Evolutionary conservation across 2,888 invertebrate species (phyloP), one percentile per base, ranked within the genome.

Genomic region (Noctua pronuba): DNA sequence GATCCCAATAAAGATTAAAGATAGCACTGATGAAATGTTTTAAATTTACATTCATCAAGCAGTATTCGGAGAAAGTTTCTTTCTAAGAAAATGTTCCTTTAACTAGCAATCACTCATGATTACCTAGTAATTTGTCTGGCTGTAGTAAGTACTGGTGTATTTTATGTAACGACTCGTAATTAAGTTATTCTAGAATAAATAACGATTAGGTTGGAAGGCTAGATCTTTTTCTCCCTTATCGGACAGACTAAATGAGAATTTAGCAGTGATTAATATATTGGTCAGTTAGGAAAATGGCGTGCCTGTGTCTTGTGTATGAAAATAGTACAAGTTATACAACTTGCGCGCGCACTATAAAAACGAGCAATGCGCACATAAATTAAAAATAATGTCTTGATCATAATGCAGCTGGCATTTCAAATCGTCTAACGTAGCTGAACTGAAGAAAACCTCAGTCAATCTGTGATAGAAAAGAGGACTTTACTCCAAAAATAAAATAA

Each of bases 11-110:
- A 55, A 79, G 79, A 82, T 86, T 79, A 72, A 46, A 75, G 85
- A 87, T 79, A 76, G 73, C 79, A 35, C 46, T 77, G 69, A 82
- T 75, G 64, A 74, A 83, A 82, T 75, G 73, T 73, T 80, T 80
- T 73, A 66, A 75, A 75, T 77, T 60, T 84, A 71, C 67, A 79
- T 85, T 87, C 60, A 82, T 72, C 69, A 72, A 70, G 68, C n/a
- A 73, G 41, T 24, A 62, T 46, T 73, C 21, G 2, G 13, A 35
- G 41, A 55, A 73, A 44, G 6, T 71, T 70, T 58, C 35, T 66
- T 66, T 66, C 35, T 81, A 7, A 44, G 8, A 75, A 28, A 71
- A 35, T 31, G 71, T 44, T 70, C n/a, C 21, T 64, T 80, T 52
- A 35, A 74, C 21, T 35, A 55, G 55, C 44, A 24, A 69, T 81